Evolutionary conservation across 1,140 invertebrate genomes (phyloP), one percentile per base, ranked within the genome.

Genomic region (Caenorhabditis briggsae): DNA sequence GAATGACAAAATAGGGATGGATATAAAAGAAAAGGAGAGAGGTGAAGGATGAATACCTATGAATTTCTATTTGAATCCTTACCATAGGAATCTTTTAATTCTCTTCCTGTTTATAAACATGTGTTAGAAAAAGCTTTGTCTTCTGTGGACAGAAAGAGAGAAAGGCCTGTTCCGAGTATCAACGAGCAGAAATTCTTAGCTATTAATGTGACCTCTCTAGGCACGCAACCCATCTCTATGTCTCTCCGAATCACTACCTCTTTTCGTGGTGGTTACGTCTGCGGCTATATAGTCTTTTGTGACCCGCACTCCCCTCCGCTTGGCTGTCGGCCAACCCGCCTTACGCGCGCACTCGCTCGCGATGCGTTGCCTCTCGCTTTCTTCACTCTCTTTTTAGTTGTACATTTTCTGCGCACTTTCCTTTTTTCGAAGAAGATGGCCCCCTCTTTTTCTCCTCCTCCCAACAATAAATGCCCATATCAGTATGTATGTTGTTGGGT

Each of bases 321-420:
- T 78, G 70, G 70, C 70, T 78, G 70, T 78, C 33, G 70, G 70
- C 70, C 70, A 78, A 78, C 70, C 70, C 70, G 46, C 70, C n/a
- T n/a, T 46, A 46, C 70, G 43, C 33, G 33, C 33, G 33, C 33
- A 3, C 33, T 33, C 33, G 33, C 33, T 33, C 33, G 33, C 70
- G n/a, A 53, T 50, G 70, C 70, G n/a, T 78, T 50, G 70, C 70
- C 70, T 78, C 70, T 78, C 70, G 43, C 46, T 78, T 78, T 78
- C 70, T 78, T 78, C 70, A 43, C 70, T 78, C 64, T 70, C 33
- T 78, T 78, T 74, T 46, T 78, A 78, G 70, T 78, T 78, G 70
- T 78, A 78, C 70, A 78, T 78, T 33, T 33, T 78, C 46, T 78
- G 70, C 70, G 70, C 70, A 78, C 70, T 78, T 78, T 78, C 70